Conservation (phyloP, 2,113 vertebrate genomes). For the Prochilodus magdalenae region DNA sequence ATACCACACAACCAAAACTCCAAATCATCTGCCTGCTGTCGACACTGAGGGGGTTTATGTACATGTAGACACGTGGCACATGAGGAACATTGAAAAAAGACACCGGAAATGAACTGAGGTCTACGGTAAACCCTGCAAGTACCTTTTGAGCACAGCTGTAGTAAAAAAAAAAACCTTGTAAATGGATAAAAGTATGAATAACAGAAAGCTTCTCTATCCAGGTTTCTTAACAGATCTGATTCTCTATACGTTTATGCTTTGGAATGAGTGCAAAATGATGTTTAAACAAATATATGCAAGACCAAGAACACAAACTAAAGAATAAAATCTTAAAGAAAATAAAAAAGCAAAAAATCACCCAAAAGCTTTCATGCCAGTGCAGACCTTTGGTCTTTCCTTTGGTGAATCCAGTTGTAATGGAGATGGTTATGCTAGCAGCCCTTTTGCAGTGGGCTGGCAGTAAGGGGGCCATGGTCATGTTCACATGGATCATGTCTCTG, state of each 20-base stretch:
- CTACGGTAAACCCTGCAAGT: constrained; percentile 26
- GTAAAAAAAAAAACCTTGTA: not conserved
- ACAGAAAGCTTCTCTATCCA: not conserved
- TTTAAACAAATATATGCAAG: constrained; percentile 21
- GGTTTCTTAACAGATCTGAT: not conserved
- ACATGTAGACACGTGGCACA: not conserved
- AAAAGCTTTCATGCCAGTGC: constrained; percentile 28
- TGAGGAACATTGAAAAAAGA: not conserved
- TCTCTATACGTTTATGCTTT: constrained; percentile 41
- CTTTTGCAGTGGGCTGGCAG: constrained; percentile 21
- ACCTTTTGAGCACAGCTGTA: constrained; percentile 7
- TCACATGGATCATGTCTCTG: not conserved
- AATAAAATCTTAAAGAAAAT: constrained; percentile 5
- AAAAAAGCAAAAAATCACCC: constrained; percentile 28
- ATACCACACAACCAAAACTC: not conserved
- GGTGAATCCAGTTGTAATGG: constrained; percentile 51
- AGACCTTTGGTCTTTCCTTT: constrained; percentile 59
- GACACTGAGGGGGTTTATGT: not conserved
- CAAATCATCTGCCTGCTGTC: not conserved
- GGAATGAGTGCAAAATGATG: constrained; percentile 58
- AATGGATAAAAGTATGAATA: not conserved
- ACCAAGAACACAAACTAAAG: not conserved
- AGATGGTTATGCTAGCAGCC: constrained; percentile 23
- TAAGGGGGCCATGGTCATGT: constrained; percentile 3
- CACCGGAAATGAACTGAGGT: not conserved